A percentile compares a stretch with the other conserved stretches of the same genome.
Conservation (phyloP, 2,888 invertebrate species). For the Lamellibrachia satsuma region DNA sequence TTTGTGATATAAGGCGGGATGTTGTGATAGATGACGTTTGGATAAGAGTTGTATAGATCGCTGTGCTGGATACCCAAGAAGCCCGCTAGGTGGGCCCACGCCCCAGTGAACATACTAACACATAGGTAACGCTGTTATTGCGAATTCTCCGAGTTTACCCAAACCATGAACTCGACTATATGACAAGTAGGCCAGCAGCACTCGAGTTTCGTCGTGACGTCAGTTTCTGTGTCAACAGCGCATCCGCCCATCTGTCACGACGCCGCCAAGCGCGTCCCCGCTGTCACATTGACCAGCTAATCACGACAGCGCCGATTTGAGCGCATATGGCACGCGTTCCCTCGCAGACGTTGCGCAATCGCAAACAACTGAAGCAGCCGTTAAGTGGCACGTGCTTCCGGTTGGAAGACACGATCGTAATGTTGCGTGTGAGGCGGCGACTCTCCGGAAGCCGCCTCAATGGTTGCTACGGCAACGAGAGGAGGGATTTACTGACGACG, state of each 20-base stretch:
- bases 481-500: not conserved
- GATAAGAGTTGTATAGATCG: no score
- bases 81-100: no score
- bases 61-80: no score
- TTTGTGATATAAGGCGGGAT: no score
- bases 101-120: no score
- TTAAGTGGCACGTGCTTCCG: conserved; percentile 17
- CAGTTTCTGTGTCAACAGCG: not conserved
- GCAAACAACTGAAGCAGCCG: not conserved
- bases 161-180: not conserved
- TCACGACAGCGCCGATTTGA: not conserved
- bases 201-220: not conserved
- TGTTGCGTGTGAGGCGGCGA: not conserved
- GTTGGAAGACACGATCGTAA: not conserved
- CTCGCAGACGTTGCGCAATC: not conserved
- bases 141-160: not conserved
- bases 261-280: not conserved
- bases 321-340: not conserved
- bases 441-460: not conserved
- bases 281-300: not conserved
- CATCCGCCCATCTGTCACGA: not conserved
- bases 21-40: no score
- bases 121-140: no score
- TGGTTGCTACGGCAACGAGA: not conserved
- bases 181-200: not conserved